Conservation (phyloP, 2,797 vertebrate genomes). For the Kryptolebias ocellatus region DNA sequence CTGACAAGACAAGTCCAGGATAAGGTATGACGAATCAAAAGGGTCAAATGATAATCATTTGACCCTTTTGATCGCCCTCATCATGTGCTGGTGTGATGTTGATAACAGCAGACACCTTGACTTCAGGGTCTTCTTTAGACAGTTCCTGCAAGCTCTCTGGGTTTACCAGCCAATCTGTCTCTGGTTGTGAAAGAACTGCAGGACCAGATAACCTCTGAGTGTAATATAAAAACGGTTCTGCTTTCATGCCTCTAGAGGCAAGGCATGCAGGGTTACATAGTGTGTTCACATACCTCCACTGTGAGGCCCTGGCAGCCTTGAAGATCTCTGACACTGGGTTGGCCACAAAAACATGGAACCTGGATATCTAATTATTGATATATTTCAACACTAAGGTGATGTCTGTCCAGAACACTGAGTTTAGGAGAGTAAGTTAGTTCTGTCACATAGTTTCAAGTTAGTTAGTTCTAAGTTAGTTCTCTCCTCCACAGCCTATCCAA, state of each 20-base stretch:
- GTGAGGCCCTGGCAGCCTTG: background rate
- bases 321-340: conserved; percentile 1
- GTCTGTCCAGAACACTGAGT: conserved; percentile 1
- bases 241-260: conserved; percentile 2
- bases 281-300: conserved; percentile 3
- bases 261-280: background rate
- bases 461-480: background rate
- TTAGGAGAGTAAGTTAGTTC: background rate
- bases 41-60: background rate
- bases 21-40: background rate
- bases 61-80: too few species aligned
- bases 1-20: background rate
- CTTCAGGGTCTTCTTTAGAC: background rate
- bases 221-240: background rate
- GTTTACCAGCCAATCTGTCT: conserved; percentile 1
- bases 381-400: conserved; percentile 4
- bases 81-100: background rate
- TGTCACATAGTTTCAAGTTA: too few species aligned
- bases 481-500: background rate
- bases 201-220: background rate
- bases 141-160: background rate
- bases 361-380: background rate
- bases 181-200: background rate
- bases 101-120: background rate
- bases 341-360: background rate